These are phyloP conservation scores for Apotomis capreana DNA, from an alignment of 2,888 invertebrate species.

Conservation along the genomic window DNA sequence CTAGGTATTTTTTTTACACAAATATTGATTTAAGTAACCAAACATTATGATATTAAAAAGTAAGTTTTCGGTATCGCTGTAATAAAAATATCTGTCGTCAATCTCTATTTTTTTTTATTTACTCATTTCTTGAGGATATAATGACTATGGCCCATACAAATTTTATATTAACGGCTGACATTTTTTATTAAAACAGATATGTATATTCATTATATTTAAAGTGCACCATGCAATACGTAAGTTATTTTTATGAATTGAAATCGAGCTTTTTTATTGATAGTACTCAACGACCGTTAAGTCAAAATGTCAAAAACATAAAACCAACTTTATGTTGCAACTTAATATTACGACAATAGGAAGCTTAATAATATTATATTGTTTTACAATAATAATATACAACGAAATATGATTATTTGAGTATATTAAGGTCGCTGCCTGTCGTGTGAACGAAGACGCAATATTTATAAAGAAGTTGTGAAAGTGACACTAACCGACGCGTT, in stretches of 20 bases:
- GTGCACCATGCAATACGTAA: not conserved
- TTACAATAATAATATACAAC: constrained; percentile 23
- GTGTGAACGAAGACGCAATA: constrained; percentile 20
- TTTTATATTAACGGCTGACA: too few species aligned
- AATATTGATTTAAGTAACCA: too few species aligned
- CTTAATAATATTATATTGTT: constrained; percentile 23
- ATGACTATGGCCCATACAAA: too few species aligned
- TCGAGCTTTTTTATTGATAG: constrained; percentile 2
- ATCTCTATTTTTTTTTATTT: too few species aligned
- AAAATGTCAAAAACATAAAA: constrained; percentile 36
- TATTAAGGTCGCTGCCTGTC: constrained; percentile 7
- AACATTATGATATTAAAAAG: too few species aligned
- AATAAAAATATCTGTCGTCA: too few species aligned
- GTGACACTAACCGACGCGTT: constrained; percentile 13
- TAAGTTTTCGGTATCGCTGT: too few species aligned
- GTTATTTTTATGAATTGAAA: constrained; percentile 10
- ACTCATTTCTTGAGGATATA: too few species aligned
- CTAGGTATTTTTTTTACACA: too few species aligned
- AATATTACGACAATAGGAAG: constrained; percentile 24
- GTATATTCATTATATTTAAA: not conserved
- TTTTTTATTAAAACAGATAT: not conserved
- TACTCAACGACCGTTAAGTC: constrained; percentile 16
- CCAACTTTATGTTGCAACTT: not conserved
- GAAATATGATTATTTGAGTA: constrained; percentile 15
- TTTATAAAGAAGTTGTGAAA: constrained; percentile 31